A percentile compares a stretch with the other conserved stretches of the same genome.
These are phyloP conservation scores for Nycticorax nycticorax DNA, from an alignment of 2,113 vertebrate species.

Conservation along the genomic window DNA sequence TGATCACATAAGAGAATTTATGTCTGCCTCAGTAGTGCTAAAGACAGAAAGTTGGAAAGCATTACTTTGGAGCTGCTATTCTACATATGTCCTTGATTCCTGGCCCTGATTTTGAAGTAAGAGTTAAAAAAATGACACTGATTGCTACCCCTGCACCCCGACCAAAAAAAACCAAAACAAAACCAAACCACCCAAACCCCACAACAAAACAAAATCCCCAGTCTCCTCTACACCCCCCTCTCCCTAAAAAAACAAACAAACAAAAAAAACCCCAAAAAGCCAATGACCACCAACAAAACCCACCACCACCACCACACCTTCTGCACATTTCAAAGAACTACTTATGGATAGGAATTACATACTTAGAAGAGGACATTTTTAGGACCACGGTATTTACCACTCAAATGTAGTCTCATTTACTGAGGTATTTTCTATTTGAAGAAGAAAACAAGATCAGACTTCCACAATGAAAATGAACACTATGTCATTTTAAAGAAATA, in stretches of 20 bases:
- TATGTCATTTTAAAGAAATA: background rate
- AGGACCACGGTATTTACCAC: background rate
- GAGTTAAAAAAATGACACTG: background rate
- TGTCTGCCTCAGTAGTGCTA: background rate
- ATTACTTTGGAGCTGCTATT: background rate
- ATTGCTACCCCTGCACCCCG: background rate
- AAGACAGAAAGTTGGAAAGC: background rate
- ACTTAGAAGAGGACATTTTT: background rate
- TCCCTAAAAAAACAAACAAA: background rate
- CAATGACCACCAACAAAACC: background rate
- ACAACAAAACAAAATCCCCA: background rate
- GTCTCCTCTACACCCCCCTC: no score
- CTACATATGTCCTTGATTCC: background rate
- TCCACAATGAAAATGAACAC: background rate
- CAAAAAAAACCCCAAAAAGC: background rate
- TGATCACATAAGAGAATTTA: background rate
- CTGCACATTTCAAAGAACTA: background rate
- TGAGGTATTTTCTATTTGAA: background rate
- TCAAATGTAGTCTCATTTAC: background rate
- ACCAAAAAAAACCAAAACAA: background rate
- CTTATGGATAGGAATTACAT: background rate
- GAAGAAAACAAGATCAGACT: background rate
- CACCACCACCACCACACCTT: background rate
- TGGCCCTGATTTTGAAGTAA: background rate
- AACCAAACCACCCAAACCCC: background rate